Percentiles rank a stretch among this genome's conserved stretches.
Evolutionary conservation across 2,888 invertebrate species (phyloP).

Genomic region (Amphipoea oculea): DNA sequence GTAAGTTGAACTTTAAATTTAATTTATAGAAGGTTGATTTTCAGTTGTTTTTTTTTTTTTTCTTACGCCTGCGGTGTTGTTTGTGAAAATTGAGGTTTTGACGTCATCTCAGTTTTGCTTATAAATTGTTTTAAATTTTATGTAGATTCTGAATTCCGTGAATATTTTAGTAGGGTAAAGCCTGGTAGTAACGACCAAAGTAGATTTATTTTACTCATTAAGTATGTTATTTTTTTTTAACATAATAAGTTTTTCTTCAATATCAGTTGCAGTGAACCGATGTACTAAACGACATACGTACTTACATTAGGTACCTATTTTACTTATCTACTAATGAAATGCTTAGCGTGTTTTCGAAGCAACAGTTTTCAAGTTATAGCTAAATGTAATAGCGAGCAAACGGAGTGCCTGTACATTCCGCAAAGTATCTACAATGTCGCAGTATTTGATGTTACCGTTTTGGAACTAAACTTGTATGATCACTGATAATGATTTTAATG

Average conservation of each 20-base stretch:
- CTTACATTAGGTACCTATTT: neutral
- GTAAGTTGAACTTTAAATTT: conserved; percentile 43
- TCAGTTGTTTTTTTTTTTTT: conserved; percentile 13
- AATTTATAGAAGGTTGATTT: neutral
- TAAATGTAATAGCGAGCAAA: conserved; percentile 37
- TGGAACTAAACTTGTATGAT: neutral
- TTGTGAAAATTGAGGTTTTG: conserved; percentile 26
- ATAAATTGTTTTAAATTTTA: neutral
- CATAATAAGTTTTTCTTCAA: neutral
- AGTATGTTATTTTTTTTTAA: too few species aligned
- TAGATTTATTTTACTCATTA: neutral
- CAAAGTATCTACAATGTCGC: neutral
- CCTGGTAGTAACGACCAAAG: neutral
- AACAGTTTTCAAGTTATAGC: conserved; percentile 45
- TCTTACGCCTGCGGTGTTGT: conserved; percentile 13
- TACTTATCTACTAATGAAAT: neutral
- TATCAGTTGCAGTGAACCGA: too few species aligned
- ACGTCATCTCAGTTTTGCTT: neutral
- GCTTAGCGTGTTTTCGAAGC: conserved; percentile 38
- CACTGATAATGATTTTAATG: neutral
- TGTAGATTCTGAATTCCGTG: neutral
- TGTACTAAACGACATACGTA: neutral
- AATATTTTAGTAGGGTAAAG: rapidly evolving
- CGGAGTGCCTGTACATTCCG: neutral
- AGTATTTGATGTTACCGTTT: conserved; percentile 9